These are phyloP conservation scores for Clupea harengus DNA, from an alignment of 2,113 vertebrate species.

Conservation along the genomic window DNA sequence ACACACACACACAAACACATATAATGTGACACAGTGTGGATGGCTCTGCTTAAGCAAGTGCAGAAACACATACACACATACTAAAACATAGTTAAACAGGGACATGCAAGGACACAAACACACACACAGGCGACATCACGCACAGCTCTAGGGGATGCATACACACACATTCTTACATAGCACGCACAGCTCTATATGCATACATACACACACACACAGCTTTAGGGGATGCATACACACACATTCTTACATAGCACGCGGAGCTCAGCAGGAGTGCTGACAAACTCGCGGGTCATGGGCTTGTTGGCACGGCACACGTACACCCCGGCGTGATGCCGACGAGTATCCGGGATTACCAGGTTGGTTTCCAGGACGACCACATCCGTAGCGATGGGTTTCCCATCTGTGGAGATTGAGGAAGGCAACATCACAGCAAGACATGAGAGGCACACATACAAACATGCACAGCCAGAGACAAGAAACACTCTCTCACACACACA, in stretches of 20 bases:
- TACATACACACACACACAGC: too few species aligned
- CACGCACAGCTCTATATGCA: conserved; percentile 84
- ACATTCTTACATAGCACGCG: conserved; percentile 83
- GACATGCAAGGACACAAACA: conserved; percentile 68
- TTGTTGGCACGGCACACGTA: conserved; percentile 96
- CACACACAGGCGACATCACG: conserved; percentile 43
- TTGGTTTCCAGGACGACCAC: conserved; percentile 90
- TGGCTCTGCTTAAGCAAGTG: too few species aligned
- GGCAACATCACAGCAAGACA: conserved; percentile 6
- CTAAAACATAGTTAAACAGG: conserved; percentile 71
- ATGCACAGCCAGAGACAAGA: neutral
- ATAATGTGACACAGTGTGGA: neutral
- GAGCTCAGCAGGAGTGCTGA: conserved; percentile 84
- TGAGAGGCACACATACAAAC: neutral
- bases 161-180: conserved; percentile 75
- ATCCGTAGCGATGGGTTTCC: conserved; percentile 88
- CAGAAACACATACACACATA: conserved; percentile 66
- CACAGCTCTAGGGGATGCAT: too few species aligned
- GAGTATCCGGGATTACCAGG: conserved; percentile 84
- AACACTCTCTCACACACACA: neutral
- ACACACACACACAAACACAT: conserved; percentile 55
- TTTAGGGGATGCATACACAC: too few species aligned
- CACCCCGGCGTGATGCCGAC: conserved; percentile 84
- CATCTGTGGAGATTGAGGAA: conserved; percentile 71
- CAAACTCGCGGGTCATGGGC: conserved; percentile 88